Evolutionary conservation across 2,797 vertebrate species (phyloP), one percentile per base, ranked within the genome.

Genomic region (Anguilla megastoma): DNA sequence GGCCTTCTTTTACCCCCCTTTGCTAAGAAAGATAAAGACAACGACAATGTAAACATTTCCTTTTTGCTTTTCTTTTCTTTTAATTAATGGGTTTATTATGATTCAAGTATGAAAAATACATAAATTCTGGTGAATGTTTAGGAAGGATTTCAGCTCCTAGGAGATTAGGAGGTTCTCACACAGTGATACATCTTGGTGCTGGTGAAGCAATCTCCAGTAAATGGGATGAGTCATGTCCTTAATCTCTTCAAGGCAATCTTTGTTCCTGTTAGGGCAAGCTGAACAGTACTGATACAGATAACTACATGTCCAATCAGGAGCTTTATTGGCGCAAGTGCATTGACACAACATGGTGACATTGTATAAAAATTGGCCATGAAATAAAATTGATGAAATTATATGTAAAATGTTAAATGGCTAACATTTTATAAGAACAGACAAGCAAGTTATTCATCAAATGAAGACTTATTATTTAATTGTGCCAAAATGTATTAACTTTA

Each of bases 201-300:
- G 21, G 21, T 82, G 41, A 50, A 8, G 50, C 79, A 50, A 48
- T 50, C 83, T 56, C 54, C 27, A 89, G 88, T 41, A 84, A 85
- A 79, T 85, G 76, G 48, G 85, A 80, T 91, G 58, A 71, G 45
- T 71, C 79, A 85, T 69, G 76, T 74, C 85, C 76, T 85, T 88
- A 69, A 85, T 90, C 84, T 48, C 16, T 87, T 83, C 66, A 58
- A 88, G 85, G 86, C 87, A 86, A 84, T 76, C 86, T 87, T 52
- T 41, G 24, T 84, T 92, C 91, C 86, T 90, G 90, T 90, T 86
- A 86, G 89, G 82, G 85, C 90, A 89, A 83, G 92, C 90, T 90
- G 88, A 50, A 50, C 21, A n/a, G 45, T 50, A 50, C 24, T 50
- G 41, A 48, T 48, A 8, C 21, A 48, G 50, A 33, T 45, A 50